phyloP scores from a whole-genome alignment of 2,888 invertebrate genomes.

The Ectemnius cavifrons region DNA sequence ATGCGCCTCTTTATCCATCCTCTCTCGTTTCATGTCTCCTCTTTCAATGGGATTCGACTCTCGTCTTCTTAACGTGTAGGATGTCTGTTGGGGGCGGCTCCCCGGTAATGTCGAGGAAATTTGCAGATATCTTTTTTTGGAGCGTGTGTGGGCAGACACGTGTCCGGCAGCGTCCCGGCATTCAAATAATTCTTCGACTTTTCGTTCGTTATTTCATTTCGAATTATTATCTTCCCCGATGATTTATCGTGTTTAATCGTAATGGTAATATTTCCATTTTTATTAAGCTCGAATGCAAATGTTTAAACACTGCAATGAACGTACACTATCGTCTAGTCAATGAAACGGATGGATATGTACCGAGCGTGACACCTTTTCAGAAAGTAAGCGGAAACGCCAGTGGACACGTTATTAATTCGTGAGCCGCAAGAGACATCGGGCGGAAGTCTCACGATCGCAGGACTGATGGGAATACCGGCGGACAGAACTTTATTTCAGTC shows the following conservation, averaged over 20 bases:
- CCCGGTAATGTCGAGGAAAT: conserved; percentile 37
- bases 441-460: conserved; percentile 45
- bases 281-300: no score
- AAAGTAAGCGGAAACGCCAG: neutral
- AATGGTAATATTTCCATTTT: no score
- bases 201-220: no score
- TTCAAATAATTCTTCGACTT: no score
- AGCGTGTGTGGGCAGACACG: conserved; percentile 54
- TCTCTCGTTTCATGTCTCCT: neutral
- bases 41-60: neutral
- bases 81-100: conserved; percentile 30
- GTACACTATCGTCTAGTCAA: no score
- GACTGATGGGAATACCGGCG: conserved; percentile 19
- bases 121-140: conserved; percentile 48
- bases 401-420: conserved; percentile 34
- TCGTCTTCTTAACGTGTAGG: conserved; percentile 14
- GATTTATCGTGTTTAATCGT: no score
- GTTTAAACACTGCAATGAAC: no score
- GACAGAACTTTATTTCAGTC: conserved; percentile 30
- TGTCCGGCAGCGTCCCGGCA: conserved; percentile 21
- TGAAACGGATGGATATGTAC: no score
- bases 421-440: conserved; percentile 23
- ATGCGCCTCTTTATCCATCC: neutral
- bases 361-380: neutral
- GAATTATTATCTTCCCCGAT: no score